Percentiles rank a stretch among this genome's conserved stretches.
Conservation (phyloP, 2,113 vertebrate genomes). For the Pluvianellus socialis region DNA sequence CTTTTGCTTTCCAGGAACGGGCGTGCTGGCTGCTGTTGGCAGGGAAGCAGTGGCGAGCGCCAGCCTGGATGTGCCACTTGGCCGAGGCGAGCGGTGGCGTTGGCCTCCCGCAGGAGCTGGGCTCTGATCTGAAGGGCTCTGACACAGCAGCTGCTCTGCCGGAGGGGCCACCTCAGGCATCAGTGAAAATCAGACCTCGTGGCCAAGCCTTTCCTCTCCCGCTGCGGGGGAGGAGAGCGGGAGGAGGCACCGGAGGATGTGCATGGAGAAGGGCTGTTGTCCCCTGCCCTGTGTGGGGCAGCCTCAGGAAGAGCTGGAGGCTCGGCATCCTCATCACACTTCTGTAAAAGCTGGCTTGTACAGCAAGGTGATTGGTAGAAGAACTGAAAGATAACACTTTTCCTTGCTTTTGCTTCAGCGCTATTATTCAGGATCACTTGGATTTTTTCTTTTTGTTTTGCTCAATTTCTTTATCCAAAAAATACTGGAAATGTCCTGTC, state of each 20-base stretch:
- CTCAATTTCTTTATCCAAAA: background rate
- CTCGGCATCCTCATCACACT: background rate
- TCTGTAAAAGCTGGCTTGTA: background rate
- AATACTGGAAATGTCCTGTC: background rate
- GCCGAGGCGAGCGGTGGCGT: fast-evolving
- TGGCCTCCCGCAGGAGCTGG: background rate
- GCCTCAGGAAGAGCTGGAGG: background rate
- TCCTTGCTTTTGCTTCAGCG: background rate
- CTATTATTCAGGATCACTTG: background rate
- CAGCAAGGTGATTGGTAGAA: background rate
- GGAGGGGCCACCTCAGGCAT: background rate
- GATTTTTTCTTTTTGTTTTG: background rate
- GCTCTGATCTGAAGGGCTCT: background rate
- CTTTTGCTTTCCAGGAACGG: background rate
- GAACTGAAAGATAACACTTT: background rate
- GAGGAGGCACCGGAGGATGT: fast-evolving
- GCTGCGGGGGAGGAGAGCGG: background rate
- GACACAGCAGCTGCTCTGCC: background rate
- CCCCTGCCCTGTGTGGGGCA: background rate
- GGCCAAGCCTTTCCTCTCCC: background rate
- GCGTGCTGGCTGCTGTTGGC: background rate
- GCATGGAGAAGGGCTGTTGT: fast-evolving
- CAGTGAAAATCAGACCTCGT: background rate
- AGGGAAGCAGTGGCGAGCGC: fast-evolving
- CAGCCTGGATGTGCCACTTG: background rate